Conservation (phyloP, 92 coral and sea anemone genomes). For the Montipora capitata region DNA sequence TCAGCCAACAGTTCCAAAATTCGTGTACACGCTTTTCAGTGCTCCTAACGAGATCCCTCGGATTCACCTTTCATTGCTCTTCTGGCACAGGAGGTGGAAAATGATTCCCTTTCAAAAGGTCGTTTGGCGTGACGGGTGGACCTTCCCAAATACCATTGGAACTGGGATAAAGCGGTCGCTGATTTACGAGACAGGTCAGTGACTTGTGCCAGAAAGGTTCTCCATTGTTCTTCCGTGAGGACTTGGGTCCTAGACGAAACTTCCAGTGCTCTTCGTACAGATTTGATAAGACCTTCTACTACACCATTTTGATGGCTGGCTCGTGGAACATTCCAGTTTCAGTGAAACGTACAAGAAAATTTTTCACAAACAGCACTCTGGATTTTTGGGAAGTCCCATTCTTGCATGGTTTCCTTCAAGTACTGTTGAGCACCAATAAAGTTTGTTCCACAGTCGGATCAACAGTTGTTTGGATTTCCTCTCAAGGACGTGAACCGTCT, state of each 20-base stretch:
- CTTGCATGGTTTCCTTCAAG: slow-evolving; percentile 52
- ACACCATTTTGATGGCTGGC: slow-evolving; percentile 77
- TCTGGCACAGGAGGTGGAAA: no score
- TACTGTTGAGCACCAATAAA: slow-evolving; percentile 66
- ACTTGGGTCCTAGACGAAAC: slow-evolving; percentile 51
- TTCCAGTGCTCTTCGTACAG: slow-evolving; percentile 62
- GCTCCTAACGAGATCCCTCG: not conserved
- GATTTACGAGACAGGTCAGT: slow-evolving; percentile 56
- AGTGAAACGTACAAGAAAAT: slow-evolving; percentile 35
- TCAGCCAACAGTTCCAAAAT: no score
- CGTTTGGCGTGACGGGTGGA: slow-evolving; percentile 49
- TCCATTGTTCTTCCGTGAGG: slow-evolving; percentile 79
- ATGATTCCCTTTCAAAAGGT: slow-evolving; percentile 7
- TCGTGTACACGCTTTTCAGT: slow-evolving; percentile 1
- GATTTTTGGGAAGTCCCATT: slow-evolving; percentile 50
- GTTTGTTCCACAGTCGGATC: slow-evolving; percentile 73
- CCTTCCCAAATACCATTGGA: slow-evolving; percentile 57
- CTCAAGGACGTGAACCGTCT: slow-evolving; percentile 61
- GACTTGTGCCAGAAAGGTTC: slow-evolving; percentile 65
- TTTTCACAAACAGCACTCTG: slow-evolving; percentile 43
- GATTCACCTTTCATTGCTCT: no score
- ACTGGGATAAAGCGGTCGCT: slow-evolving; percentile 72
- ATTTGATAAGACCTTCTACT: slow-evolving; percentile 67
- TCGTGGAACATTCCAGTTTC: slow-evolving; percentile 50
- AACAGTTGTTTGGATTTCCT: slow-evolving; percentile 72